Evolutionary conservation across 2,113 vertebrate species (phyloP), one percentile per base, ranked within the genome.

Genomic region (Mugil cephalus): DNA sequence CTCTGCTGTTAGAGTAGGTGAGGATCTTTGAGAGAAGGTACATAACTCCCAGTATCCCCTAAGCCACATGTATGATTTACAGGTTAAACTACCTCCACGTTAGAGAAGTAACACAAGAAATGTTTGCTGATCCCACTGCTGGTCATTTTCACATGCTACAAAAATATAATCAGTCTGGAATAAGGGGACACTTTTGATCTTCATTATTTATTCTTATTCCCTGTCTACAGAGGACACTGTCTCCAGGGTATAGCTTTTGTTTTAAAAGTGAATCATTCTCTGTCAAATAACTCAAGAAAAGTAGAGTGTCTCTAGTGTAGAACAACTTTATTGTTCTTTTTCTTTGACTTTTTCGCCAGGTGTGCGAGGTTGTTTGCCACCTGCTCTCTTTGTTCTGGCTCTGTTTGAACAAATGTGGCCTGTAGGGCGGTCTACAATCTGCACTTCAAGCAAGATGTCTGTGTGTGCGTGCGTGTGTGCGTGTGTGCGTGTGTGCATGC

Each of bases 341-440:
- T 24, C 60, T 50, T 56, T 4, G 36, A 30, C 24, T 56, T 62
- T 78, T 82, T 42, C 46, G 73, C 68, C 81, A 85, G 85, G 80
- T 88, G 81, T 62, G 61, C 64, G 45, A 72, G 77, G 85, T 71
- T 24, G n/a, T 42, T 35, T 30, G 39, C 68, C 87, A 86, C 79
- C 79, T 83, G 84, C 80, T 87, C 65, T 69, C 85, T 88, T 88
- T 91, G 85, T 87, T 90, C 77, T 84, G 17, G 30, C 38, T 81
- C 46, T 82, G 83, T 89, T 88, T 90, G 90, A 86, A 89, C 88
- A 87, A 83, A 84, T 79, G 43, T 74, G 73, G 35, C 30, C 74
- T 59, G 65, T 77, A 38, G 58, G 46, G 59, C 38, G 19, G 73
- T 67, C 64, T 77, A 77, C 30, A 55, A 10, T 46, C 61, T 76